phyloP scores from a whole-genome alignment of 2,113 vertebrate species.

The Oostethus manadensis region DNA sequence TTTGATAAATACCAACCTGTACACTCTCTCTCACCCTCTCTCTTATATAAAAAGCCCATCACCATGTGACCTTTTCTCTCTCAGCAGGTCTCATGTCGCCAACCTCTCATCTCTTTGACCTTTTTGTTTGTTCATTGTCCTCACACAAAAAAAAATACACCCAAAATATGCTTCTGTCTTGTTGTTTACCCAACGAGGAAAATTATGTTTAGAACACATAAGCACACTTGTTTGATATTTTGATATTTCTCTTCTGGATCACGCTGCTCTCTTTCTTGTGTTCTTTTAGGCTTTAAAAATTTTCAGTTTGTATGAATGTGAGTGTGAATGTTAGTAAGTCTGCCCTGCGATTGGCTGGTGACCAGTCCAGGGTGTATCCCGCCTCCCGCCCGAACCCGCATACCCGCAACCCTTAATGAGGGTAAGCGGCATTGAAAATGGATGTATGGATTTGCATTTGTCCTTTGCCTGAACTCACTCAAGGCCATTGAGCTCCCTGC shows the following conservation, averaged over 20 bases:
- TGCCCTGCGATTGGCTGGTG: too few species aligned
- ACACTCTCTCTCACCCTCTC: too few species aligned
- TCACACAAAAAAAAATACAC: too few species aligned
- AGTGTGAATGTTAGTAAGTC: too few species aligned
- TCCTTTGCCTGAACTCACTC: constrained; percentile 4
- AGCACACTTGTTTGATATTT: not conserved
- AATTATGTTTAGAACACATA: not conserved
- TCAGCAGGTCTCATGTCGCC: constrained; percentile 20
- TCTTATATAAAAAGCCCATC: not conserved
- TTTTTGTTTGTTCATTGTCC: constrained; percentile 6
- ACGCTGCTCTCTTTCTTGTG: not conserved
- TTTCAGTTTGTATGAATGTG: too few species aligned
- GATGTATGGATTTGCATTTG: constrained; percentile 1
- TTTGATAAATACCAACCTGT: not conserved
- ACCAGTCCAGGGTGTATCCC: too few species aligned
- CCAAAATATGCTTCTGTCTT: not conserved
- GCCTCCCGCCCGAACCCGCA: too few species aligned
- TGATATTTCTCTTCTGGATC: not conserved
- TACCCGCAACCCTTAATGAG: too few species aligned
- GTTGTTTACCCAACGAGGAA: not conserved
- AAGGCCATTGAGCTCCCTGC: constrained; percentile 8
- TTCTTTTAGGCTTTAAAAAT: not conserved
- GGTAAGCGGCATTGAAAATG: too few species aligned
- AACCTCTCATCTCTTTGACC: constrained; percentile 10
- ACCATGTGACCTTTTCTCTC: constrained; percentile 30